A percentile compares a stretch with the other conserved stretches of the same genome.
Evolutionary conservation across 2,888 invertebrate genomes (phyloP).

Genomic region (Agrochola lychnidis): DNA sequence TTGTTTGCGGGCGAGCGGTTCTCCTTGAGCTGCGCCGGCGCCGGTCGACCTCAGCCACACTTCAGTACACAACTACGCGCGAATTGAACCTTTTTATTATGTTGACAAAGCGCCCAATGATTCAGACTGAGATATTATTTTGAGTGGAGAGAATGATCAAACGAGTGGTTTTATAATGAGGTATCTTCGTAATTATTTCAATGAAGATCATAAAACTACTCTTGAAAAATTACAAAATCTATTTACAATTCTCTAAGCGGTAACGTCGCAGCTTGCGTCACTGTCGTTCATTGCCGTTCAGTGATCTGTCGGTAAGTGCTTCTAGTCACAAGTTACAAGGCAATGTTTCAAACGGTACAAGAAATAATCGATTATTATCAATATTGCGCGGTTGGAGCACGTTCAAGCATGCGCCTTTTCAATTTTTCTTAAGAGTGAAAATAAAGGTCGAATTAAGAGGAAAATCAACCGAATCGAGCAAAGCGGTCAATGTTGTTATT

Average conservation of each 20-base stretch:
- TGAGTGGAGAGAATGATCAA: constrained; percentile 46
- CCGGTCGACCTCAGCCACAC: constrained; percentile 66
- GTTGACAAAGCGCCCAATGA: constrained; percentile 54
- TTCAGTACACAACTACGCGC: constrained; percentile 60
- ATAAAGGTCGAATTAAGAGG: constrained; percentile 15
- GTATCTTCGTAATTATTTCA: constrained; percentile 14
- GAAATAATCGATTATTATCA: constrained; percentile 24
- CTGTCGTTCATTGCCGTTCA: constrained; percentile 41
- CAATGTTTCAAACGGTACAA: constrained; percentile 5
- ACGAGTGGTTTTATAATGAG: constrained; percentile 16
- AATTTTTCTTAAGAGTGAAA: constrained; percentile 14
- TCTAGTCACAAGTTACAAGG: constrained; percentile 38
- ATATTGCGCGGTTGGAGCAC: constrained; percentile 5
- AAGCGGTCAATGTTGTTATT: constrained; percentile 9
- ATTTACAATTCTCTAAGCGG: constrained; percentile 30
- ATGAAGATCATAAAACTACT: constrained; percentile 8
- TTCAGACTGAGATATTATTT: constrained; percentile 44
- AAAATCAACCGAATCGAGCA: constrained; percentile 20
- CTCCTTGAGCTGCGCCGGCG: constrained; percentile 73
- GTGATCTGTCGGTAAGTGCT: constrained; percentile 18
- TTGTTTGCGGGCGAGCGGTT: constrained; percentile 67
- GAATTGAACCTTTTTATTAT: constrained; percentile 61
- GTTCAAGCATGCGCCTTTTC: constrained; percentile 4
- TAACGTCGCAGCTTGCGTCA: constrained; percentile 31
- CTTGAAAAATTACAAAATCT: constrained; percentile 22